phyloP scores from a whole-genome alignment of 2,888 invertebrate species.

The Trichopria drosophilae region DNA sequence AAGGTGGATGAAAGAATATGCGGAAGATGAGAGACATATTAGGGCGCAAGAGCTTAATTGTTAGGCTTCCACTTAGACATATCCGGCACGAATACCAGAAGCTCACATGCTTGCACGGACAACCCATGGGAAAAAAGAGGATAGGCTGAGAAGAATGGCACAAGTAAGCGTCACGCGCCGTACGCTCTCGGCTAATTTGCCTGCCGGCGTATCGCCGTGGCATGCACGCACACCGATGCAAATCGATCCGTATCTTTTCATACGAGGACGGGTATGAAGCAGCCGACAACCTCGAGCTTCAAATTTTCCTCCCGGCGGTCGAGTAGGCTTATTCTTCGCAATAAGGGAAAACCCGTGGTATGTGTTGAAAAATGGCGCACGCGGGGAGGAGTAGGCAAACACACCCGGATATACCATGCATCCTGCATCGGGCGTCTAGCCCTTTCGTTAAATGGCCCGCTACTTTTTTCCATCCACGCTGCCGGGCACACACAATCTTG shows the following conservation, averaged over 20 bases:
- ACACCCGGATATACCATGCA: neutral
- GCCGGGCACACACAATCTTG: slow-evolving; percentile 48
- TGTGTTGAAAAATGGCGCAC: too few species aligned
- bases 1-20: slow-evolving; percentile 30
- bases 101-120: slow-evolving; percentile 34
- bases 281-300: slow-evolving; percentile 42
- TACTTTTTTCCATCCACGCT: slow-evolving; percentile 31
- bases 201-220: too few species aligned
- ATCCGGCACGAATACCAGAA: slow-evolving; percentile 38
- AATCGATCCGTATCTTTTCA: neutral
- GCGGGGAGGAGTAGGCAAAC: slow-evolving; percentile 9
- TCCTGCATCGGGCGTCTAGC: slow-evolving; percentile 33
- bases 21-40: slow-evolving; percentile 38
- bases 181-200: too few species aligned
- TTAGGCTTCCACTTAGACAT: slow-evolving; percentile 37
- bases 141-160: slow-evolving; percentile 15
- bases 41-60: slow-evolving; percentile 41
- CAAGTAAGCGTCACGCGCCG: slow-evolving; percentile 23
- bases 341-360: slow-evolving; percentile 44
- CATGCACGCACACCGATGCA: slow-evolving; percentile 13
- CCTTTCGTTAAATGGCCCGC: slow-evolving; percentile 36
- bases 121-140: too few species aligned
- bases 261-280: slow-evolving; percentile 2
- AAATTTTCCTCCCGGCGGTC: slow-evolving; percentile 43
- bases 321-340: slow-evolving; percentile 46